Base-by-base conservation (phyloP, 2,113 vertebrate genomes). In the Rhinolophus ferrumequinum region DNA sequence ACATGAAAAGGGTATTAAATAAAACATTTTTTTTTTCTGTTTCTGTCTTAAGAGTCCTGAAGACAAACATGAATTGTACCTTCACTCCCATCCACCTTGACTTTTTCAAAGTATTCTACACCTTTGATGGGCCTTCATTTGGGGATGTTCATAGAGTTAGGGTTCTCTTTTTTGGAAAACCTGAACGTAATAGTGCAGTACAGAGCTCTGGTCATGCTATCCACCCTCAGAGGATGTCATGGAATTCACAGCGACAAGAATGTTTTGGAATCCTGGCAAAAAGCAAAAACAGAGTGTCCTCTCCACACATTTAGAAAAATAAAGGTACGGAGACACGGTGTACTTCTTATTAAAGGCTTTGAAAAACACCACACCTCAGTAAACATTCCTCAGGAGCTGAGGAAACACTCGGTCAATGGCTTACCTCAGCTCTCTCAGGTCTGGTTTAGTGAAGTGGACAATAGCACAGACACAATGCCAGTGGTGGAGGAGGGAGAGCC, bases 281-380 rank as follows among this genome's bases (percentile, higher is more conserved):
- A 52, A 97, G 90, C 73, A 89, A 33, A 94, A 44, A 50, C 88
- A 96, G 95, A 64, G 44, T 98, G 88, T 97, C 96, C 95, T 98
- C 90, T 79, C 90, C 97, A 81, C 93, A 95, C 60, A 15, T 96
- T 97, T 95, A 96, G 90, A 94, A 98, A 95, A 98, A 97, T 95
- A 94, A 93, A 96, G 96, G 88, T 96, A 96, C 75, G 19, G 92
- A 96, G 79, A 98, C 97, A 93, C 89, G 86, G 96, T 56, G 79
- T 98, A 69, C 97, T 98, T 60, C 85, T 96, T 95, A 90, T 58
- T 67, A 97, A 94, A 97, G 91, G 79, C 33, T 97, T 97, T 98
- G 16, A 88, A 98, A 98, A 95, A 92, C 95, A 95, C 90, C 97
- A 90, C 96, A 92, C 93, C 97, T 98, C 96, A 90, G 95, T 96